phyloP scores from a whole-genome alignment of 2,113 vertebrate species.

The Tringa solitaria region DNA sequence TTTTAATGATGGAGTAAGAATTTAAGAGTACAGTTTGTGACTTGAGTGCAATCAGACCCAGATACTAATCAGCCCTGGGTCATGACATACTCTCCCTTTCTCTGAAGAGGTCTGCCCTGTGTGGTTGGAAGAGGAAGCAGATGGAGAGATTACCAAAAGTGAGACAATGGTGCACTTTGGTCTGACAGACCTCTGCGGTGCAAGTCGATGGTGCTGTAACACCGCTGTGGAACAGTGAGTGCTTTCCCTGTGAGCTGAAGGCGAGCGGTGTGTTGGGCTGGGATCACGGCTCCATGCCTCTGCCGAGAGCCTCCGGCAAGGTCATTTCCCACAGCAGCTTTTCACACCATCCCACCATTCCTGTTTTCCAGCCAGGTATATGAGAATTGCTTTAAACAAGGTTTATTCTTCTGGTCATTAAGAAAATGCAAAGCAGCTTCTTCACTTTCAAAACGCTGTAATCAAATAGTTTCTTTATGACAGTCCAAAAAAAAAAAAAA shows the following conservation, averaged over 20 bases:
- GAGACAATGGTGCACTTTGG: not conserved
- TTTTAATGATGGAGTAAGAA: not conserved
- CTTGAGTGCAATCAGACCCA: not conserved
- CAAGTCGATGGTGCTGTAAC: not conserved
- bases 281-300: not conserved
- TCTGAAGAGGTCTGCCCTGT: not conserved
- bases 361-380: not conserved
- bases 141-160: not conserved
- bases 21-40: not conserved
- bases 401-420: not conserved
- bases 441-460: not conserved
- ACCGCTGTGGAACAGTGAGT: rapidly evolving
- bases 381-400: not conserved
- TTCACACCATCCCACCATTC: not conserved
- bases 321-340: not conserved
- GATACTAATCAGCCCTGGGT: not conserved
- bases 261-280: not conserved
- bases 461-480: not conserved
- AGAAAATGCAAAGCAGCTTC: slow-evolving; percentile 28
- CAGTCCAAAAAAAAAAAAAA: not conserved
- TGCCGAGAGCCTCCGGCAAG: not conserved
- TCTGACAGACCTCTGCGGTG: not conserved
- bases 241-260: not conserved
- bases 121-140: not conserved
- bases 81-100: not conserved